Evolutionary conservation across 2,797 vertebrate species (phyloP).

Genomic region (Kryptopterus vitreolus): DNA sequence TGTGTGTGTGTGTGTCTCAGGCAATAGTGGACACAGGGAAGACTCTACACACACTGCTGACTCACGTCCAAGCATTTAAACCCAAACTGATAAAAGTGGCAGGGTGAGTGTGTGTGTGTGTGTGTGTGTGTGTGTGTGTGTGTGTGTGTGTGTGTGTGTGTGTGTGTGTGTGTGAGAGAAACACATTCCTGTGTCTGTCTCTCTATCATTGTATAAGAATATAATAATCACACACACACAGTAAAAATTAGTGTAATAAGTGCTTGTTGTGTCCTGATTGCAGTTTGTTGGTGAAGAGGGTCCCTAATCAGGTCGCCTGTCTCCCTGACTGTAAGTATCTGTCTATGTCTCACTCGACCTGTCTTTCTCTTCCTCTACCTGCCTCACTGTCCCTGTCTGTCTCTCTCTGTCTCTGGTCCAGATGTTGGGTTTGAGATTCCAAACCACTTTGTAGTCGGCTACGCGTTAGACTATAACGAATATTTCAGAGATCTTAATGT

Average conservation of each 20-base stretch:
- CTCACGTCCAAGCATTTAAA: conserved; percentile 80
- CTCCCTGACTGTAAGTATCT: conserved; percentile 81
- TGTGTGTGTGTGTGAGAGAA: neutral
- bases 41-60: conserved; percentile 86
- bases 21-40: conserved; percentile 89
- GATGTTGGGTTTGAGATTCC: conserved; percentile 95
- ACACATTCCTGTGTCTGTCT: neutral
- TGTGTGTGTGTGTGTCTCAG: conserved; percentile 63
- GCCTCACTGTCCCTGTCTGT: neutral
- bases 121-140: conserved; percentile 15
- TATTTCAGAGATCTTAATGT: conserved; percentile 92
- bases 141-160: neutral
- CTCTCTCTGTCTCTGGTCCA: conserved; percentile 62
- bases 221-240: neutral
- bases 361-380: no score
- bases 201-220: neutral
- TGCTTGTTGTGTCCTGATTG: conserved; percentile 27
- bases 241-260: neutral
- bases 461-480: conserved; percentile 95
- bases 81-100: conserved; percentile 93
- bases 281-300: conserved; percentile 92
- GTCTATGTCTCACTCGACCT: no score
- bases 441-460: conserved; percentile 90
- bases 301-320: conserved; percentile 73
- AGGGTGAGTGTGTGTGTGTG: conserved; percentile 74